A percentile compares a stretch with the other conserved stretches of the same genome.
phyloP scores from a whole-genome alignment of 1,140 invertebrate genomes.

The Zaprionus taronus region DNA sequence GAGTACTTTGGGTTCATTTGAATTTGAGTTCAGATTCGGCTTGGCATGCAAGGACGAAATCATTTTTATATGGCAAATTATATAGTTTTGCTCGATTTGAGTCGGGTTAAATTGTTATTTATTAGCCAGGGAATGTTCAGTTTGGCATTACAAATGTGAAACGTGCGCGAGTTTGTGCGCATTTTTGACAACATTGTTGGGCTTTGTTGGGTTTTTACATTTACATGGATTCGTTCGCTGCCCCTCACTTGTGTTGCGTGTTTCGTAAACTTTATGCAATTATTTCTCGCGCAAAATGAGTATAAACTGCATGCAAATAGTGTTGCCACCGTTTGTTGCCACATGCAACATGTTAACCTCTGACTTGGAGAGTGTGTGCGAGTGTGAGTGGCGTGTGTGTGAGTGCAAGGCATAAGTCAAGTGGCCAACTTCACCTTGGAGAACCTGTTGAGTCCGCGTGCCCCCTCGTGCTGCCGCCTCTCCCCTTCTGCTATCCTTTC shows the following conservation, averaged over 20 bases:
- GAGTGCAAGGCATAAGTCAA: slow-evolving; percentile 36
- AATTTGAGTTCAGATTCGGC: slow-evolving; percentile 36
- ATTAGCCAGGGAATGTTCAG: slow-evolving; percentile 26
- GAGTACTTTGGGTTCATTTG: slow-evolving; percentile 19
- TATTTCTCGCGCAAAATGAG: slow-evolving; percentile 66
- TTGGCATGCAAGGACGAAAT: slow-evolving; percentile 59
- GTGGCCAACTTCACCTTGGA: slow-evolving; percentile 71
- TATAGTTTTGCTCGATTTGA: slow-evolving; percentile 73
- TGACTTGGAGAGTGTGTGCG: slow-evolving; percentile 35
- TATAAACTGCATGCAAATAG: slow-evolving; percentile 65
- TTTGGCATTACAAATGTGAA: slow-evolving; percentile 20
- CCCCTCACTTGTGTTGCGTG: slow-evolving; percentile 58
- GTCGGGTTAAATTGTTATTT: slow-evolving; percentile 70
- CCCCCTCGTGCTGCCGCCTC: background rate
- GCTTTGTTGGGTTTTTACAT: slow-evolving; percentile 8
- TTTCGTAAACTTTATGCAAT: slow-evolving; percentile 62
- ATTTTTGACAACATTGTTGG: slow-evolving; percentile 66
- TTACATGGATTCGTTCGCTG: slow-evolving; percentile 19
- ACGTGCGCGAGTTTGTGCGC: slow-evolving; percentile 33
- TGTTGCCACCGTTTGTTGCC: slow-evolving; percentile 24
- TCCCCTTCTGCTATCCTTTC: too few relatives aligned
- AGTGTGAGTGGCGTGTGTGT: slow-evolving; percentile 15
- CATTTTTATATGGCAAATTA: slow-evolving; percentile 59
- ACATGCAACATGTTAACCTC: slow-evolving; percentile 75
- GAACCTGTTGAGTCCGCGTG: slow-evolving; percentile 73